A percentile compares a stretch with the other conserved stretches of the same genome.
Evolutionary conservation across 2,113 vertebrate genomes (phyloP).

Genomic region (Prunella fulvescens): DNA sequence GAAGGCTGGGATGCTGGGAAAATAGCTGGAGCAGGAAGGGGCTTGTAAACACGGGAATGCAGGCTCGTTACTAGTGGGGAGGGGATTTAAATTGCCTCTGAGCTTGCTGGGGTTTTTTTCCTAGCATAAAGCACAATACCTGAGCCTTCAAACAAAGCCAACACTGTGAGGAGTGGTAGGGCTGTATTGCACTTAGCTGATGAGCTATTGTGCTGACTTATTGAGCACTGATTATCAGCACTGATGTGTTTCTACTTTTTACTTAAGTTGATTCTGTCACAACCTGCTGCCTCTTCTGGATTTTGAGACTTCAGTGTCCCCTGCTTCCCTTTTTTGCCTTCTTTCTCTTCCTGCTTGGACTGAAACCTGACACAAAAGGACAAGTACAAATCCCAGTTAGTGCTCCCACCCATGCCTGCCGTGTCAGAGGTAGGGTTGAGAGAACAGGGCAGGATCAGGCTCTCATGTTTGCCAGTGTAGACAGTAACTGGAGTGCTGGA

Average conservation of each 20-base stretch:
- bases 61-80: conserved; percentile 23
- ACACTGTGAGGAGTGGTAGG: conserved; percentile 36
- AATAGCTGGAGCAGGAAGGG: conserved; percentile 65
- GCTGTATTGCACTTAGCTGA: conserved; percentile 55
- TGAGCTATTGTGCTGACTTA: conserved; percentile 58
- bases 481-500: conserved; percentile 61
- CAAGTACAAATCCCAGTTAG: conserved; percentile 28
- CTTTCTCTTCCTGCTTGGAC: conserved; percentile 49
- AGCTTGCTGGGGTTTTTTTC: conserved; percentile 44
- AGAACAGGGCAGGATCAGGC: conserved; percentile 33
- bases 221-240: conserved; percentile 37
- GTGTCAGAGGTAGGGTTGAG: conserved; percentile 37
- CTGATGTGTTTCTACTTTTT: conserved; percentile 54
- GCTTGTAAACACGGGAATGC: conserved; percentile 47
- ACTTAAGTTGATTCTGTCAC: conserved; percentile 31
- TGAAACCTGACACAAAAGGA: conserved; percentile 60
- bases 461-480: conserved; percentile 51
- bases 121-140: conserved; percentile 43
- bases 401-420: conserved; percentile 31
- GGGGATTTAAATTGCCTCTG: conserved; percentile 48
- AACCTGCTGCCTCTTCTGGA: conserved; percentile 36
- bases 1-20: conserved; percentile 67
- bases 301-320: conserved; percentile 1
- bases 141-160: conserved; percentile 62
- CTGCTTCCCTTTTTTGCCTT: conserved; percentile 1